phyloP scores from a whole-genome alignment of 2,888 invertebrate genomes.

The Lathronympha strigana region DNA sequence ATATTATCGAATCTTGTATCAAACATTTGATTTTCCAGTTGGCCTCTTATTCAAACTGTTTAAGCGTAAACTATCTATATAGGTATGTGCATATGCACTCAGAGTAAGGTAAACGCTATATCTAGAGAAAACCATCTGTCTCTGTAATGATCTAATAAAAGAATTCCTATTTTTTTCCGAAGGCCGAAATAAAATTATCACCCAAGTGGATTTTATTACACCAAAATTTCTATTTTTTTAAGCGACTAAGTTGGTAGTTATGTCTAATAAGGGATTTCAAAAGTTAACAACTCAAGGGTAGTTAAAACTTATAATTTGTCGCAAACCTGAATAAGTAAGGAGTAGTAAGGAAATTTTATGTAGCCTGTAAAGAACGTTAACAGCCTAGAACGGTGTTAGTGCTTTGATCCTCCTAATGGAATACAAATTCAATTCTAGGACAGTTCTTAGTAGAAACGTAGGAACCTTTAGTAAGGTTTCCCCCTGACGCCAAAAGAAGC shows the following conservation, averaged over 20 bases:
- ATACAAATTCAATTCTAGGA: neutral
- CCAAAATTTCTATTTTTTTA: too few species aligned
- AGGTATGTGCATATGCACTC: too few species aligned
- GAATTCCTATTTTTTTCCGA: neutral
- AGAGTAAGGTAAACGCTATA: too few species aligned
- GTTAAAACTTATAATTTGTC: slow-evolving; percentile 2
- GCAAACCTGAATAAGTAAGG: slow-evolving; percentile 6
- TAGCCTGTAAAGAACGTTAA: slow-evolving; percentile 13
- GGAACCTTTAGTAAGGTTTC: neutral
- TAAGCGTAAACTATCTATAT: too few species aligned
- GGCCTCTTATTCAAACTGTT: too few species aligned
- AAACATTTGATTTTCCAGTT: too few species aligned
- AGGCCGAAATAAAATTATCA: neutral
- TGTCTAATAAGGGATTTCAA: neutral
- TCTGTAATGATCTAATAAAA: slow-evolving; percentile 4
- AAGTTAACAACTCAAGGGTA: neutral
- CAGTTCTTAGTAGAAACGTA: neutral
- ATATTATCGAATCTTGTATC: too few species aligned
- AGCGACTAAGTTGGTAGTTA: neutral
- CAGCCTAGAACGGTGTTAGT: slow-evolving; percentile 5
- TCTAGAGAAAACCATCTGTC: neutral
- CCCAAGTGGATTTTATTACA: neutral
- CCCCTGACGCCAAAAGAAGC: neutral
- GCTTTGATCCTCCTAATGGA: slow-evolving; percentile 23
- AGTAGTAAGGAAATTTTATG: slow-evolving; percentile 18